Evolutionary conservation across 2,888 invertebrate genomes (phyloP).

Genomic region (Leucozona laternaria): DNA sequence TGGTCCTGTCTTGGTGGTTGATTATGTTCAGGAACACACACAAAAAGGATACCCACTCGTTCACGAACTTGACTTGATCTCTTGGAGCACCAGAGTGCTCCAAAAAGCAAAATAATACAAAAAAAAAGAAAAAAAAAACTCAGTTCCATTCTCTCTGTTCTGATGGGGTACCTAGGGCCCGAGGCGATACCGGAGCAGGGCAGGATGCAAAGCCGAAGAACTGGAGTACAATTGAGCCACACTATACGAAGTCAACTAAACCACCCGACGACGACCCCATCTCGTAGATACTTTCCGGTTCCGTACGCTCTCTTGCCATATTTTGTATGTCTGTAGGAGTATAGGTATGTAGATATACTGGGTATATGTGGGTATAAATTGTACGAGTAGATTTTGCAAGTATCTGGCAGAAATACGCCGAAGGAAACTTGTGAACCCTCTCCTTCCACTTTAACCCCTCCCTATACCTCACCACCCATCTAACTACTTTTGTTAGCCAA

Average conservation of each 20-base stretch:
- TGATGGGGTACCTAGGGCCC: slow-evolving; percentile 46
- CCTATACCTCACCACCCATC: background rate
- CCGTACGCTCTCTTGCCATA: slow-evolving; percentile 48
- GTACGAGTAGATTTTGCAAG: slow-evolving; percentile 67
- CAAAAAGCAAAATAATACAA: slow-evolving; percentile 17
- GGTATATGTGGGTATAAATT: slow-evolving; percentile 46
- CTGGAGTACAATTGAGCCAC: slow-evolving; percentile 73
- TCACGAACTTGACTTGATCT: slow-evolving; percentile 75
- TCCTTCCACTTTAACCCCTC: slow-evolving; percentile 1
- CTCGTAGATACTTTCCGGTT: slow-evolving; percentile 72
- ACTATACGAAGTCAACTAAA: slow-evolving; percentile 60
- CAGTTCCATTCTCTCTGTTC: slow-evolving; percentile 45
- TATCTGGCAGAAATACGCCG: slow-evolving; percentile 70
- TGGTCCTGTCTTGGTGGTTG: slow-evolving; percentile 75
- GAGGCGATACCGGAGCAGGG: slow-evolving; percentile 43
- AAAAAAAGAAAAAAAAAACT: slow-evolving; percentile 1
- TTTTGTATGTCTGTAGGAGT: background rate
- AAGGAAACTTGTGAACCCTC: slow-evolving; percentile 69
- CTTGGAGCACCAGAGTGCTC: slow-evolving; percentile 37
- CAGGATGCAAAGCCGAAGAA: slow-evolving; percentile 74
- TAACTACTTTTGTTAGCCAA: slow-evolving; percentile 50
- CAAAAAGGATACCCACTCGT: slow-evolving; percentile 70
- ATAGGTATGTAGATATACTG: slow-evolving; percentile 28
- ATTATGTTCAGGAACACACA: slow-evolving; percentile 73
- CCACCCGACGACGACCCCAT: slow-evolving; percentile 39